phyloP scores from a whole-genome alignment of 1,140 invertebrate species.

The Drosophila bipectinata region DNA sequence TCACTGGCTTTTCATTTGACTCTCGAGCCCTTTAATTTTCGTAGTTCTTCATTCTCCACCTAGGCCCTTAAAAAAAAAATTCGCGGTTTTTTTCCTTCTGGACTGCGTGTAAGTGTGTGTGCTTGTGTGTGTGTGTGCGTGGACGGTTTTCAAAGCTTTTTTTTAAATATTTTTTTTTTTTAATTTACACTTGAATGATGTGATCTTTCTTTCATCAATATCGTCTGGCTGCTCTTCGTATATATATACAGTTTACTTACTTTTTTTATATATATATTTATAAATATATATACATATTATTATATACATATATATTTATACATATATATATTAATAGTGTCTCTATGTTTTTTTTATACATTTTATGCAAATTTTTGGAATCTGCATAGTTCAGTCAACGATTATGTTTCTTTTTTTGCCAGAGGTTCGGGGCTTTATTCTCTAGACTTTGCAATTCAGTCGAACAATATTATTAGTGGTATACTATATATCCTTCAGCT shows the following conservation, averaged over 20 bases:
- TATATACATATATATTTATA: slow-evolving; percentile 18
- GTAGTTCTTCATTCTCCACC: not conserved
- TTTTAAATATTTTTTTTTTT: slow-evolving; percentile 18
- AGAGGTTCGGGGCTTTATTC: not conserved
- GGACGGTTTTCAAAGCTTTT: slow-evolving; percentile 81
- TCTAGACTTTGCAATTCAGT: slow-evolving; percentile 34
- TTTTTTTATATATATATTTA: slow-evolving; percentile 23
- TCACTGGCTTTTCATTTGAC: slow-evolving; percentile 8
- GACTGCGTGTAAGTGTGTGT: slow-evolving; percentile 22
- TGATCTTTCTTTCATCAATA: slow-evolving; percentile 33
- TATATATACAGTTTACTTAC: slow-evolving; percentile 29
- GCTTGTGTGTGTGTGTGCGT: slow-evolving; percentile 61
- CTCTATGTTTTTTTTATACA: slow-evolving; percentile 43
- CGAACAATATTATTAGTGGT: slow-evolving; percentile 18
- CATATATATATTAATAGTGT: slow-evolving; percentile 25
- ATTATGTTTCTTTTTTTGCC: slow-evolving; percentile 24
- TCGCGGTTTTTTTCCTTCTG: no score
- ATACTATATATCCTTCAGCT: slow-evolving; percentile 22
- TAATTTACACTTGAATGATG: slow-evolving; percentile 66
- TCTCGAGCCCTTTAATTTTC: not conserved
- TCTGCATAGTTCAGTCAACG: slow-evolving; percentile 71
- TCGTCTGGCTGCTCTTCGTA: slow-evolving; percentile 17
- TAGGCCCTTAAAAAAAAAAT: not conserved
- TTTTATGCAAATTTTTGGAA: slow-evolving; percentile 41
- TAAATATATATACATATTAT: slow-evolving; percentile 21